A percentile compares a stretch with the other conserved stretches of the same genome.
These are phyloP conservation scores for Lagocephalus sceleratus DNA, from an alignment of 2,797 vertebrate species.

Conservation along the genomic window DNA sequence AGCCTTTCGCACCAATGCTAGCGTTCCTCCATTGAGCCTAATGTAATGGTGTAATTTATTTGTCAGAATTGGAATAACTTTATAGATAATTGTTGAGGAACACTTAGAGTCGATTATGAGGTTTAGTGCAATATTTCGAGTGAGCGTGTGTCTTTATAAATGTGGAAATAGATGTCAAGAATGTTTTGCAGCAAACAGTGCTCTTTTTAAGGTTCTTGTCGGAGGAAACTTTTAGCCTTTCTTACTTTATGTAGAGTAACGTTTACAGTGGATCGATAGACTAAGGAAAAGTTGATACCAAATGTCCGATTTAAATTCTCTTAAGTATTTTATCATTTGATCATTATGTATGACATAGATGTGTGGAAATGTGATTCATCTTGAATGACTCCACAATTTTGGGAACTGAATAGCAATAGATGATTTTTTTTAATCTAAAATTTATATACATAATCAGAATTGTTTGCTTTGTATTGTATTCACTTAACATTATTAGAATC, in stretches of 20 bases:
- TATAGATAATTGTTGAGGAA: slow-evolving; percentile 56
- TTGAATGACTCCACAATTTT: slow-evolving; percentile 35
- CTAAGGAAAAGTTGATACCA: slow-evolving; percentile 51
- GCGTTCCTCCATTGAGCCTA: slow-evolving; percentile 57
- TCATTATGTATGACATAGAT: slow-evolving; percentile 50
- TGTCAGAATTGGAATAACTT: slow-evolving; percentile 50
- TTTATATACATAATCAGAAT: slow-evolving; percentile 11
- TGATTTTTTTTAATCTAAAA: slow-evolving; percentile 22
- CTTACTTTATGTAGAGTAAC: slow-evolving; percentile 60
- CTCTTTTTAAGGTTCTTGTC: slow-evolving; percentile 35
- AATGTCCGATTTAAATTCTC: slow-evolving; percentile 54
- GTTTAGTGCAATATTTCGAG: slow-evolving; percentile 63
- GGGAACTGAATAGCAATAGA: slow-evolving; percentile 65
- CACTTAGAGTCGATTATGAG: slow-evolving; percentile 48
- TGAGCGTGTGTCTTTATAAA: slow-evolving; percentile 42
- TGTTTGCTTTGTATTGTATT: slow-evolving; percentile 21
- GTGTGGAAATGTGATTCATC: slow-evolving; percentile 50
- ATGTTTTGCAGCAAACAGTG: slow-evolving; percentile 32
- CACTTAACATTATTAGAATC: slow-evolving; percentile 23
- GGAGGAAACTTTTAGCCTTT: slow-evolving; percentile 57
- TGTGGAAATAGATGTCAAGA: slow-evolving; percentile 48
- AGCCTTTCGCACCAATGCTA: slow-evolving; percentile 63
- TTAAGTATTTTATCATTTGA: slow-evolving; percentile 50
- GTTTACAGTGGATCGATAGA: slow-evolving; percentile 63
- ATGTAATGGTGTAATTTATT: slow-evolving; percentile 58